Base-by-base conservation (phyloP, 2,113 vertebrate species). In the Scatophagus argus region DNA sequence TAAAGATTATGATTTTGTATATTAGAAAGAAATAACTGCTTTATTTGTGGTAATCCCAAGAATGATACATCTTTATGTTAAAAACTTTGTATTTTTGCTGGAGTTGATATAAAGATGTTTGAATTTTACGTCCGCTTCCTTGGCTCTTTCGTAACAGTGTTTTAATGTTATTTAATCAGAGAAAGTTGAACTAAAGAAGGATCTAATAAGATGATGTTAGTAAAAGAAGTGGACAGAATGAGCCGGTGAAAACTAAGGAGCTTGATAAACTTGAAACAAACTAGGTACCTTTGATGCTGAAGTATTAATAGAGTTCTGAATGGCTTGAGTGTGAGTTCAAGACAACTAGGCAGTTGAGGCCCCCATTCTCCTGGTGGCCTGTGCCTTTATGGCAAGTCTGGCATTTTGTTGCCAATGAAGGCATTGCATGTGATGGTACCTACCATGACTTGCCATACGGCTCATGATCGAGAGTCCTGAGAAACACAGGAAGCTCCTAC, bases 1-100 rank as follows among this genome's bases (percentile, higher is more conserved):
- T 95, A 93, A 92, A 91, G 52, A 91, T 85, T 88, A 89, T 88
- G 79, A 81, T 87, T 93, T 89, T 94, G 92, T 93, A 94, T 90
- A 92, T 92, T 92, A 87, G 85, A 93, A 89, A 92, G 79, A 93
- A 91, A 93, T 72, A 87, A 87, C 83, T 89, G 90, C 88, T 92
- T 93, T 94, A 94, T 93, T 93, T 92, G 92, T 93, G 91, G 88
- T 91, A 89, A 90, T 89, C 83, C 82, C 85, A 87, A 87, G 79
- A 91, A 86, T 90, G 75, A 93, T 75, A 39, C 89, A 82, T 93
- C 85, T 90, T 88, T 86, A 87, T 84, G 87, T 93, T 88, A 75
- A 91, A 32, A 89, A 88, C 75, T 84, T 87, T 94, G 90, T 93
- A 89, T 92, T 92, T 92, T 94, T 93, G 88, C 93, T 92, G 91